Conservation (phyloP, 1,140 invertebrate genomes). For the Papilio aristodemus region DNA sequence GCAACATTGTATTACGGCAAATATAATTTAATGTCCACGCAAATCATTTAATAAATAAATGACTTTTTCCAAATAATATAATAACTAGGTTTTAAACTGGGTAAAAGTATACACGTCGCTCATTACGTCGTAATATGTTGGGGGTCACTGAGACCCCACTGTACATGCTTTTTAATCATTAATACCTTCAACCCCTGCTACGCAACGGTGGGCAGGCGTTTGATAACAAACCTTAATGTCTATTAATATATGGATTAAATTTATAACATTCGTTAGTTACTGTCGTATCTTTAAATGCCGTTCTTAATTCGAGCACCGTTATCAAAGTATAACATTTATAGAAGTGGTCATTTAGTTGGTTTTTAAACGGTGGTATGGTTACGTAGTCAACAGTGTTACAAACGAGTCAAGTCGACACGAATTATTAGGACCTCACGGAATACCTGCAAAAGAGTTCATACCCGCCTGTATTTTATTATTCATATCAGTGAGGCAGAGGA, state of each 20-base stretch:
- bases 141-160: neutral
- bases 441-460: too few species aligned
- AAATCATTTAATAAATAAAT: neutral
- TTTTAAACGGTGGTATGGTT: neutral
- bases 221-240: neutral
- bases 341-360: neutral
- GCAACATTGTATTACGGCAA: slow-evolving; percentile 3
- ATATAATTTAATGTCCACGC: neutral
- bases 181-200: neutral
- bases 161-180: slow-evolving; percentile 3
- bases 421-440: too few species aligned
- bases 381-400: too few species aligned
- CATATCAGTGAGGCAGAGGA: too few species aligned
- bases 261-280: neutral
- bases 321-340: neutral
- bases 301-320: neutral
- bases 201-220: neutral
- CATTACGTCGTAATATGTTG: neutral
- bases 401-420: too few species aligned
- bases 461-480: too few species aligned
- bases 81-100: slow-evolving; percentile 13
- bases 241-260: neutral
- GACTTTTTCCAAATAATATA: neutral
- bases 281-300: neutral
- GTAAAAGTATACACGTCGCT: slow-evolving; percentile 1